phyloP scores from a whole-genome alignment of 2,113 vertebrate species.

The Pachyramphus minor region DNA sequence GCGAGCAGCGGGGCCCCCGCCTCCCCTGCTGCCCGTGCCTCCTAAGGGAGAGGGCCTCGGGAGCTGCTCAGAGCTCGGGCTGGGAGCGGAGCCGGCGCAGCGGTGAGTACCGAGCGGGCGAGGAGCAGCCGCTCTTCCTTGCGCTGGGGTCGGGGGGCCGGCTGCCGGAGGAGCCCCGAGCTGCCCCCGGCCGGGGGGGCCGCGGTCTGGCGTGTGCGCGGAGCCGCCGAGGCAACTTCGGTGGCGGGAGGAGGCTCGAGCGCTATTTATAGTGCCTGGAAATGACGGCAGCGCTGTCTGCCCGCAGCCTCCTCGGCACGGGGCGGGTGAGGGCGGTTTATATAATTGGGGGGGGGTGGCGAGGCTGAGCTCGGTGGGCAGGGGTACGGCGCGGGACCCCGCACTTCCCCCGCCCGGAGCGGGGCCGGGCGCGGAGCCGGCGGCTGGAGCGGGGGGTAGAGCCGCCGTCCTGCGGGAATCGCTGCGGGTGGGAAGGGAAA shows the following conservation, averaged over 20 bases:
- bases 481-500: background rate
- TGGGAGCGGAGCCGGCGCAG: background rate
- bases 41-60: background rate
- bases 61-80: background rate
- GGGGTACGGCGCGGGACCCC: background rate
- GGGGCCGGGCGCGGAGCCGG: background rate
- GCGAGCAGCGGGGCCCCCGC: background rate
- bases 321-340: background rate
- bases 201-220: background rate
- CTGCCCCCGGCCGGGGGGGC: background rate
- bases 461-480: background rate
- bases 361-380: background rate
- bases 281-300: conserved; percentile 46
- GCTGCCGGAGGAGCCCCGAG: background rate
- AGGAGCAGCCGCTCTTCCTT: background rate
- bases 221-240: background rate
- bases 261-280: conserved; percentile 55
- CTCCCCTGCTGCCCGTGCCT: background rate
- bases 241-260: background rate
- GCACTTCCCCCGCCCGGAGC: no score
- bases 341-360: background rate
- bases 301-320: background rate
- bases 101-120: background rate
- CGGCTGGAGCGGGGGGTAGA: background rate
- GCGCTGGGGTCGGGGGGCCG: background rate